phyloP scores from a whole-genome alignment of 2,797 vertebrate genomes.

The Alectoris magna region DNA sequence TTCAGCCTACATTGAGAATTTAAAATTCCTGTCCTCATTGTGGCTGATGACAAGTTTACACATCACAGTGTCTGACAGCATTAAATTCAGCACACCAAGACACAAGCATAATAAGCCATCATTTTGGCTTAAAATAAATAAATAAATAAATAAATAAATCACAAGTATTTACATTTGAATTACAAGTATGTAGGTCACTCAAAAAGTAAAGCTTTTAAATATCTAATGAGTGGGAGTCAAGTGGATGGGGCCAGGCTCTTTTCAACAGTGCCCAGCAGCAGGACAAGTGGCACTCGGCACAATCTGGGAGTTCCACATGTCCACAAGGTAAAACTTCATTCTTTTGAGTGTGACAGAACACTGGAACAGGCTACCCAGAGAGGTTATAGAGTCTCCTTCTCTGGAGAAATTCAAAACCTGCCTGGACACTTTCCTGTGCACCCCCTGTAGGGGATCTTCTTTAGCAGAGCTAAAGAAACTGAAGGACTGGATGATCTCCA shows the following conservation, averaged over 20 bases:
- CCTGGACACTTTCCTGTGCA: neutral
- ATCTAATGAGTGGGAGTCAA: no score
- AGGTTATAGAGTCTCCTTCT: neutral
- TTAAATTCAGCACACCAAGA: constrained; percentile 22
- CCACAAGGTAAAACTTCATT: no score
- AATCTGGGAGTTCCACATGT: no score
- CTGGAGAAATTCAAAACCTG: neutral
- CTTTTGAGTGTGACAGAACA: no score
- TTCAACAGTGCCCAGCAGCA: no score
- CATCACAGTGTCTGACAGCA: constrained; percentile 44
- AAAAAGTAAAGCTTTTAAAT: no score
- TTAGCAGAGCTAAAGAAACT: neutral
- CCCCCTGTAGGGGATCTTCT: neutral
- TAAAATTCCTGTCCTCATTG: constrained; percentile 27
- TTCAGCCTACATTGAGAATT: neutral
- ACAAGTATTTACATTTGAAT: neutral
- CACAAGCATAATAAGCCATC: neutral
- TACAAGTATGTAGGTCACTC: neutral
- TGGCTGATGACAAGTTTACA: constrained; percentile 34
- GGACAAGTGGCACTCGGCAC: no score
- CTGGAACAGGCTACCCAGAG: neutral
- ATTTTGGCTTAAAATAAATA: neutral
- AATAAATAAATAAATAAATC: neutral
- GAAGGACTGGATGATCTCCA: neutral
- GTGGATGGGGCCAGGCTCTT: no score